Conservation (phyloP, 2,797 vertebrate species). For the Coreius guichenoti region DNA sequence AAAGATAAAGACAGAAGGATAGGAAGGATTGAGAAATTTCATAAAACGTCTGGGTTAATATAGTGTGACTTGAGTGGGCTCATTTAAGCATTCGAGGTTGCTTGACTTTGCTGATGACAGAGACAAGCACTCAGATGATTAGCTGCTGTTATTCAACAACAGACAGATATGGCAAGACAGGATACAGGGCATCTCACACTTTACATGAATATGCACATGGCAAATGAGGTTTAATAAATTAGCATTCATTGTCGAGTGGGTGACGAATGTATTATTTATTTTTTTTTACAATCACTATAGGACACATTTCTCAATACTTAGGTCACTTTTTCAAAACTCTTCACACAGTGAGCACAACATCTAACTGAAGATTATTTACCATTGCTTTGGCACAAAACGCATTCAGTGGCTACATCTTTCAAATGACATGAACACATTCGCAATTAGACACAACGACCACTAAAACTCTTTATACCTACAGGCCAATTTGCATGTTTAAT, state of each 20-base stretch:
- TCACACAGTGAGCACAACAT: too few species aligned
- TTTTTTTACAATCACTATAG: not conserved
- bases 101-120: slow-evolving; percentile 27
- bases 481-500: too few species aligned
- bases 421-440: too few species aligned
- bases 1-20: slow-evolving; percentile 5
- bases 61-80: slow-evolving; percentile 32
- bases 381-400: too few species aligned
- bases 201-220: slow-evolving; percentile 33
- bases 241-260: slow-evolving; percentile 41
- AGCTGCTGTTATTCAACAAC: slow-evolving; percentile 27
- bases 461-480: too few species aligned
- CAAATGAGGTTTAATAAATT: slow-evolving; percentile 40
- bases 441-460: too few species aligned
- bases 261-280: not conserved
- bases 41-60: slow-evolving; percentile 12
- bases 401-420: too few species aligned
- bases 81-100: slow-evolving; percentile 17
- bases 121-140: slow-evolving; percentile 35
- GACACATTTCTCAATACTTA: too few species aligned
- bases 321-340: too few species aligned
- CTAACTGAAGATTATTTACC: too few species aligned
- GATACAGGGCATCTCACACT: slow-evolving; percentile 5
- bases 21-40: not conserved
- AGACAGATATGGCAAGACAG: not conserved